Base-by-base conservation (phyloP, 2,113 vertebrate genomes). In the Rhabdornis inornatus region DNA sequence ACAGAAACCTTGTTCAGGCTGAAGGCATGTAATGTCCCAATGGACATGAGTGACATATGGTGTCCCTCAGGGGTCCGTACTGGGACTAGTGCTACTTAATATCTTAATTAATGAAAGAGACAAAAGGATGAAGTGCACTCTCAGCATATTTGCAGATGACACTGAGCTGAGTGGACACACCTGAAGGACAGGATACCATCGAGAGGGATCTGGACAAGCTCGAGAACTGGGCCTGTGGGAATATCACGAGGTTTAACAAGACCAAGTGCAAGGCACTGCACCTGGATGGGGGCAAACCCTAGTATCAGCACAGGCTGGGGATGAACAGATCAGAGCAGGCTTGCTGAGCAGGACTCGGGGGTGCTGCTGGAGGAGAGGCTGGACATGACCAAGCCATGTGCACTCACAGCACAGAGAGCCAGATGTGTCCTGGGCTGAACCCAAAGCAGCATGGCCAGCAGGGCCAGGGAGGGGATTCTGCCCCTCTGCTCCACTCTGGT, bases 101-200 rank as follows among this genome's bases (percentile, higher is more conserved):
- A 57, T 16, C 13, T 70, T 55, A 22, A 56, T 72, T 23, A 75
- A 12, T 31, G 20, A 45, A 11, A 63, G 2, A 30, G 14, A 59
- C 7, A 17, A 57, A 57, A 13, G 8, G 5, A 64, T 27, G 0
- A 0, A 47, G 37, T 23, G 12, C 17, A 39, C 3, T 5, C 19
- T 59, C 39, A 75, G 16, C 12, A 23, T 7, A 3, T 10, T 20
- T 33, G 27, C 42, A 42, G 23, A 10, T 57, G 53, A 39, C 49
- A 79, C 42, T 2, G 3, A 14, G 22, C 18, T 27, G n/a, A 40
- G 25, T 52, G 14, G 44, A 47, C 16, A 42, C 0, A 1, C n/a
- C 33, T 30, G 30, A 79, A 16, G 22, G 4, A 35, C 0, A 0
- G 21, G 28, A 53, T 37, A 15, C 10, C 18, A 42, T 27, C 3